Conservation (phyloP, 2,888 invertebrate genomes). For the Melipona bicolor region DNA sequence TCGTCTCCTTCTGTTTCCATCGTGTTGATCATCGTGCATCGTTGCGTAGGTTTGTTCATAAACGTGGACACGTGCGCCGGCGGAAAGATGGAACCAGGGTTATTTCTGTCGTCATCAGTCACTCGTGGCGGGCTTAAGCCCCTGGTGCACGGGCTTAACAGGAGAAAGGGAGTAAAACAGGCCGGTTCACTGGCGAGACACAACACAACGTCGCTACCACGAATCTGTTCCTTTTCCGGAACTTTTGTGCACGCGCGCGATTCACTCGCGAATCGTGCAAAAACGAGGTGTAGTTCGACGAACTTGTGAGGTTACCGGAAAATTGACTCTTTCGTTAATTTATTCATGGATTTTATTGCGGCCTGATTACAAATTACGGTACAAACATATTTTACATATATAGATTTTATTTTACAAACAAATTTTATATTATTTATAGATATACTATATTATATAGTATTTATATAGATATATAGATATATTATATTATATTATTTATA, state of each 20-base stretch:
- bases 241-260: conserved; percentile 33
- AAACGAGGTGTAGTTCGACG: conserved; percentile 27
- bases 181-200: conserved; percentile 51
- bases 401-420: too few relatives aligned
- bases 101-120: conserved; percentile 83
- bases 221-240: conserved; percentile 57
- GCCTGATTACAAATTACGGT: too few relatives aligned
- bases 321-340: not conserved
- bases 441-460: too few relatives aligned
- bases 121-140: conserved; percentile 74
- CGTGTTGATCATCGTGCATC: conserved; percentile 22
- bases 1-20: conserved; percentile 27
- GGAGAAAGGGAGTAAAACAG: conserved; percentile 41
- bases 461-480: too few relatives aligned
- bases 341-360: too few relatives aligned
- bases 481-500: too few relatives aligned
- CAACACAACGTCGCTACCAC: conserved; percentile 56
- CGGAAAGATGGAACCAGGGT: conserved; percentile 73
- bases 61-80: conserved; percentile 74
- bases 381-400: too few relatives aligned
- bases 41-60: conserved; percentile 71
- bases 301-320: not conserved
- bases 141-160: conserved; percentile 20
- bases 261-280: conserved; percentile 29
- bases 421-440: too few relatives aligned